Evolutionary conservation across 2,113 vertebrate species (phyloP).

Genomic region (Tringa solitaria): DNA sequence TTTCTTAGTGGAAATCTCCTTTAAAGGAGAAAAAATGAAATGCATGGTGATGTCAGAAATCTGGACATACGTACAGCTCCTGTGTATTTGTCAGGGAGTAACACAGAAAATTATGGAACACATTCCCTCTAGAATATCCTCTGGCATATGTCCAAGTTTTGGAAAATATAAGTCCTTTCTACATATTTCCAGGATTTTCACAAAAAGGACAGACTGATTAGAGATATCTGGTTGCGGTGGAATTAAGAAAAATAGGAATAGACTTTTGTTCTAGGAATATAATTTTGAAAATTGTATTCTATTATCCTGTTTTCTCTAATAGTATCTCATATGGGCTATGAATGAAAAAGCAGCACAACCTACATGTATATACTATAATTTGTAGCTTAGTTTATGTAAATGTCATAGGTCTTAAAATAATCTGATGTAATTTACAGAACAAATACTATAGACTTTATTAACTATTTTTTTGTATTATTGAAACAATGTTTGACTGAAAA

Average conservation of each 20-base stretch:
- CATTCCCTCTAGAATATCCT: background rate
- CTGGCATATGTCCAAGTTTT: background rate
- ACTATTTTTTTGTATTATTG: background rate
- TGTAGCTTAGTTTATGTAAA: background rate
- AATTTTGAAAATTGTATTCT: background rate
- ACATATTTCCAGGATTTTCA: background rate
- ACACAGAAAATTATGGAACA: background rate
- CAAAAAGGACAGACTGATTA: background rate
- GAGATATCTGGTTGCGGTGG: background rate
- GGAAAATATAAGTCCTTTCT: background rate
- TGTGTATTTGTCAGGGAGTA: background rate
- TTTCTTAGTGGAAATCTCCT: background rate
- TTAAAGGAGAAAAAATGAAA: background rate
- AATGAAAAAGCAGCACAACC: background rate
- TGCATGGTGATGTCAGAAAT: background rate
- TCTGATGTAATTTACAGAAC: background rate
- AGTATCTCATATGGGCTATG: background rate
- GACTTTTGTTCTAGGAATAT: background rate
- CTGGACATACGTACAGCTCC: background rate
- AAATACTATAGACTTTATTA: background rate
- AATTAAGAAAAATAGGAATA: background rate
- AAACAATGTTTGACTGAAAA: background rate
- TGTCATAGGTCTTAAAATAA: background rate
- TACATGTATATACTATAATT: background rate
- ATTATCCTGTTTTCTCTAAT: background rate